phyloP scores from a whole-genome alignment of 30 jellyfish, hydroid and myxozoan species.

The Chrysaora quinquecirrha region DNA sequence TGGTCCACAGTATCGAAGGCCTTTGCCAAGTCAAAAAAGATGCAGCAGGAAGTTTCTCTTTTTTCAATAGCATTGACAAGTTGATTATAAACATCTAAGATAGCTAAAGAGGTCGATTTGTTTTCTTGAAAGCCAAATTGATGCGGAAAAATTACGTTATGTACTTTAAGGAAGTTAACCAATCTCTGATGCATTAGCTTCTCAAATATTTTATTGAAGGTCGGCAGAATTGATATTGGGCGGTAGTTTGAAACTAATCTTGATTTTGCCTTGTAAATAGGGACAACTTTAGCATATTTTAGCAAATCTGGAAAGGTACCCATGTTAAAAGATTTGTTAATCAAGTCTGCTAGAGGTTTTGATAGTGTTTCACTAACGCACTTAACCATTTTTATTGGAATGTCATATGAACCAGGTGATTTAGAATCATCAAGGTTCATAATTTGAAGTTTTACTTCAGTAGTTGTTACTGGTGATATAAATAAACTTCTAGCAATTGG shows the following conservation, averaged over 20 bases:
- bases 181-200: constrained; percentile 21
- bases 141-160: constrained; percentile 23
- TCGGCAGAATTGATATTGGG: neutral
- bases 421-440: neutral
- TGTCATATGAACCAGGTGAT: constrained; percentile 24
- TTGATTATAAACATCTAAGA: constrained; percentile 8
- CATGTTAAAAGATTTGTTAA: constrained; percentile 35
- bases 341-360: constrained; percentile 5
- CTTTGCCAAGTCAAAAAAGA: neutral
- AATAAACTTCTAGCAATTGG: neutral
- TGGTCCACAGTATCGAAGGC: neutral
- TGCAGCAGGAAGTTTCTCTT: neutral
- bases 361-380: neutral
- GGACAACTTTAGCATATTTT: constrained; percentile 45
- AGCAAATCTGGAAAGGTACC: constrained; percentile 28
- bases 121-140: constrained; percentile 48
- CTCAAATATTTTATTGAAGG: constrained; percentile 39
- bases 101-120: constrained; percentile 31
- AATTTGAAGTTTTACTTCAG: neutral
- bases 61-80: constrained; percentile 9
- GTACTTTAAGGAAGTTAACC: constrained; percentile 6
- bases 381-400: constrained; percentile 26
- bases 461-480: neutral
- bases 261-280: constrained; percentile 47
- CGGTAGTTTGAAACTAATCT: constrained; percentile 17